phyloP scores from a whole-genome alignment of 64 coral and sea anemone genomes.

The Orbicella faveolata region DNA sequence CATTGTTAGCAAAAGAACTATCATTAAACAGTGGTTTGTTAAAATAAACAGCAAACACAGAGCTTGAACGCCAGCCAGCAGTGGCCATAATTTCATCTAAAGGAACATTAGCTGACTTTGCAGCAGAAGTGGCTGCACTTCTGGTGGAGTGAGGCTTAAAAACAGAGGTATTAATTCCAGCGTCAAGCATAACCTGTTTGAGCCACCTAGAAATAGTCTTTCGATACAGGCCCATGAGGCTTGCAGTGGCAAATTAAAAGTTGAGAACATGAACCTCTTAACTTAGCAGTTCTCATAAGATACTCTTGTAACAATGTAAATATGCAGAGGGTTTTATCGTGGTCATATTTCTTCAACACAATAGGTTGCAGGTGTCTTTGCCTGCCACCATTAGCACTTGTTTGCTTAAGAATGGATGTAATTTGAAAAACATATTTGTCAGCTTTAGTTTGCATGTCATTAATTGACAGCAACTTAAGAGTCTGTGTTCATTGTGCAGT shows the following conservation, averaged over 20 bases:
- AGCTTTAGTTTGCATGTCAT: conserved; percentile 15
- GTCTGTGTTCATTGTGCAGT: conserved; percentile 54
- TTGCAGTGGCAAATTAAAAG: conserved; percentile 51
- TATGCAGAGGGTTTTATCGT: conserved; percentile 35
- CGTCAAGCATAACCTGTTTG: conserved; percentile 44
- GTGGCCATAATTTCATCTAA: conserved; percentile 50
- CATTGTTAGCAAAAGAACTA: conserved; percentile 15
- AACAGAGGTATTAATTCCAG: conserved; percentile 42
- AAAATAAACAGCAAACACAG: conserved; percentile 57
- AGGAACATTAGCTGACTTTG: conserved; percentile 48
- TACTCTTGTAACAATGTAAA: conserved; percentile 49
- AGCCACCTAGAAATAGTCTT: conserved; percentile 62
- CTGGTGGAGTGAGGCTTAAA: conserved; percentile 59
- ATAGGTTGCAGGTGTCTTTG: conserved; percentile 46
- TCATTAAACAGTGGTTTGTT: conserved; percentile 40
- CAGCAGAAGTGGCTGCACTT: conserved; percentile 52
- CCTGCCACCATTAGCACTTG: conserved; percentile 37
- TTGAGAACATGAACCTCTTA: conserved; percentile 46
- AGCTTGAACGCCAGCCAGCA: conserved; percentile 62
- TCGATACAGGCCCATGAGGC: conserved; percentile 59
- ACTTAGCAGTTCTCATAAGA: conserved; percentile 42
- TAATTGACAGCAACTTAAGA: conserved; percentile 47
- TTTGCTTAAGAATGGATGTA: conserved; percentile 30
- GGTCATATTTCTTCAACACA: conserved; percentile 39
- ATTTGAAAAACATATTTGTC: conserved; percentile 37